Percentiles rank a stretch among this genome's conserved stretches.
Evolutionary conservation across 2,888 invertebrate genomes (phyloP).

Genomic region (Muschampia staudingeri): DNA sequence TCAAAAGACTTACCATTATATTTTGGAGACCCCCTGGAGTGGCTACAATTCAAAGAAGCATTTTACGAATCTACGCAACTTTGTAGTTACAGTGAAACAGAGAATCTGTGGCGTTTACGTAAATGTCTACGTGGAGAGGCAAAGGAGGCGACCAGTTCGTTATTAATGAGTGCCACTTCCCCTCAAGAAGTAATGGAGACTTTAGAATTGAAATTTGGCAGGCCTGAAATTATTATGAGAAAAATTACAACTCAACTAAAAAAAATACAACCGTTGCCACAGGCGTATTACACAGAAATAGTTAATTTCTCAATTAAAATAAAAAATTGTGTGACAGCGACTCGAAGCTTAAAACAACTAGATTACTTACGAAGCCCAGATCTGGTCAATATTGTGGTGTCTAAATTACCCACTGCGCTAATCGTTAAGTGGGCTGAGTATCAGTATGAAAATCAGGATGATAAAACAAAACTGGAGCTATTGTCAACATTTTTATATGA

Average conservation of each 20-base stretch:
- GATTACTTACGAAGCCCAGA: constrained; percentile 21
- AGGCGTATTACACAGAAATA: constrained; percentile 9
- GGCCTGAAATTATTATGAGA: constrained; percentile 56
- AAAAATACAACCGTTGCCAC: constrained; percentile 4
- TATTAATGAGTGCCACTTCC: constrained; percentile 60
- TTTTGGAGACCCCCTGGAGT: constrained; percentile 67
- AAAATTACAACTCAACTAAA: not conserved
- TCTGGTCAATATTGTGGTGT: not conserved
- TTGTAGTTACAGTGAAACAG: constrained; percentile 62
- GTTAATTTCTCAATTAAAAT: constrained; percentile 20
- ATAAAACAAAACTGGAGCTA: not conserved
- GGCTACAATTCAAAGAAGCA: constrained; percentile 67
- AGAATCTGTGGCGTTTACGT: constrained; percentile 67
- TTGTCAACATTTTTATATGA: constrained; percentile 6
- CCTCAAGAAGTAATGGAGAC: constrained; percentile 60
- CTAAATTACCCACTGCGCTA: not conserved
- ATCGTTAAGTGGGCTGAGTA: constrained; percentile 8
- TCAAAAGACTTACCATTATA: constrained; percentile 12
- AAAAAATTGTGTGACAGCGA: constrained; percentile 11
- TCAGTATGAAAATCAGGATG: not conserved
- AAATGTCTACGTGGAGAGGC: constrained; percentile 66
- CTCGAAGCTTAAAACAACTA: not conserved
- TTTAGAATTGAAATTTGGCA: constrained; percentile 66
- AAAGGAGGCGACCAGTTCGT: constrained; percentile 62
- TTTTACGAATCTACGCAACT: constrained; percentile 65